Base-by-base conservation (phyloP, 2,888 invertebrate species). In the Xylota segnis region DNA sequence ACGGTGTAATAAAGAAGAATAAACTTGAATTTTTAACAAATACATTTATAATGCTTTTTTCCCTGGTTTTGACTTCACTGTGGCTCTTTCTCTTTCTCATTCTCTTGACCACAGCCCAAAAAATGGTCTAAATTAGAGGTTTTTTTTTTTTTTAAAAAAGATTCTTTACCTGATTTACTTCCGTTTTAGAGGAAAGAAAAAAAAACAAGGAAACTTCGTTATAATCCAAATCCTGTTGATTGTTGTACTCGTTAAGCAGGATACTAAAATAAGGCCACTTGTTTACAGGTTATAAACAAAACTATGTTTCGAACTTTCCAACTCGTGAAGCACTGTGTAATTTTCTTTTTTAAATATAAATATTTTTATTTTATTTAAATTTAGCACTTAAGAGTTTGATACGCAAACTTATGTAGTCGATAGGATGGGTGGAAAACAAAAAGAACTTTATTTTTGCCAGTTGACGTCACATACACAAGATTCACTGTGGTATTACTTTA, bases 101-200 rank as follows among this genome's bases (percentile, higher is more conserved):
- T 23, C 50, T 82, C 65, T 58, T 77, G 87, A 87, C 88, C 88
- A 88, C 88, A 88, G 88, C 88, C 88, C 88, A 84, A 88, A 88
- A 78, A 72, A 52, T 74, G 65, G 68, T 77, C 71, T 68, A 82
- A 83, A 82, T 32, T 37, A 9, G 34, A 34, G 3, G 12, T 6
- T 56, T 59, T 70, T 37, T 56, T 47, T 71, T 37, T 52, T 45
- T 43, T 58, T 58, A n/a, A 16, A 27, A 16, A 71, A 32, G 16
- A 6, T n/a, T 9, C 10, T 68, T 66, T 47, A 61, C 79, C 76
- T 87, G 75, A 72, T 70, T 79, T 34, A 43, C 52, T 86, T 66
- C 70, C 65, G 50, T 63, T 71, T 12, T 37, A 56, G 14, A 10
- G n/a, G n/a, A n/a, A n/a, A n/a, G n/a, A n/a, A n/a, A n/a, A n/a